phyloP scores from a whole-genome alignment of 2,797 vertebrate species.

The Siniperca undulata region DNA sequence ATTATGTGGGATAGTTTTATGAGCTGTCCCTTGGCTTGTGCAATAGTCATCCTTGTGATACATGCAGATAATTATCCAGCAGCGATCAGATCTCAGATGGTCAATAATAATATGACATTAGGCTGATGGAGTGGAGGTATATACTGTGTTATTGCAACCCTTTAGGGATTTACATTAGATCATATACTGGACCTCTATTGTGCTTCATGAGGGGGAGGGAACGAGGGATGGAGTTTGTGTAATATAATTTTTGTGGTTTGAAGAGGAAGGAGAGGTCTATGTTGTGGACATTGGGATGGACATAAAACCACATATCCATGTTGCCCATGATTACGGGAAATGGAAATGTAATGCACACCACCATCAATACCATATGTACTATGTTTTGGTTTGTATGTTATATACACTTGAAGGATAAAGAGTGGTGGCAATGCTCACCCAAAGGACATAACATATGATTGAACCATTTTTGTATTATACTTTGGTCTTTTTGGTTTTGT shows the following conservation, averaged over 20 bases:
- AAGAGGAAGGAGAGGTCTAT: conserved; percentile 33
- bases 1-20: conserved; percentile 56
- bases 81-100: conserved; percentile 71
- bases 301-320: conserved; percentile 56
- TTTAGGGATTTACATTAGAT: conserved; percentile 53
- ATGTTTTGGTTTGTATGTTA: conserved; percentile 3
- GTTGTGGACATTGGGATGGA: conserved; percentile 43
- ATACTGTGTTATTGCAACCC: conserved; percentile 57
- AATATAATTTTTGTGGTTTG: conserved; percentile 40
- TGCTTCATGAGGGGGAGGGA: conserved; percentile 34
- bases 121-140: conserved; percentile 65
- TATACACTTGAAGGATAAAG: conserved; percentile 9
- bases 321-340: conserved; percentile 47
- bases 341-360: conserved; percentile 30
- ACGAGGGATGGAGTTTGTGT: conserved; percentile 14
- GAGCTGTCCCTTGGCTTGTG: conserved; percentile 56
- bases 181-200: conserved; percentile 10
- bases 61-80: conserved; percentile 73
- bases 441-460: background rate
- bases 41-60: conserved; percentile 62
- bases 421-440: background rate
- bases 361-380: background rate
- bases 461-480: background rate
- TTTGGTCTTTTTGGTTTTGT: conserved; percentile 4
- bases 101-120: conserved; percentile 76